These are phyloP conservation scores for Octopus bimaculoides DNA, from an alignment of 1,140 invertebrate species.

Conservation along the genomic window DNA sequence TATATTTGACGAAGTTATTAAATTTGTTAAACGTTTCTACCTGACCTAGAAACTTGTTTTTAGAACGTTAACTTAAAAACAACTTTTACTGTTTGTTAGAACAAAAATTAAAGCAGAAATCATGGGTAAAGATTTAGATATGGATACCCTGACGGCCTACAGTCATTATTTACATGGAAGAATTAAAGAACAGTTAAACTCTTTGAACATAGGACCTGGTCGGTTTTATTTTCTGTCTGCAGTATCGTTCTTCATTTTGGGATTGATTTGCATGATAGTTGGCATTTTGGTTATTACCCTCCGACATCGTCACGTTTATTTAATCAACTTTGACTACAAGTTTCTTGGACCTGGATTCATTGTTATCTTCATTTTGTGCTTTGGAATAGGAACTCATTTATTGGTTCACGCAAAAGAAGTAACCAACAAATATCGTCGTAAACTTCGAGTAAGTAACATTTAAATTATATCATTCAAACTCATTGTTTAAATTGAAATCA, in stretches of 20 bases:
- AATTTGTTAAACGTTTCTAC: no score
- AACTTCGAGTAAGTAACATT: constrained; percentile 40
- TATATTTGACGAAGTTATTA: no score
- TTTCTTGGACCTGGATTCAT: constrained; percentile 49
- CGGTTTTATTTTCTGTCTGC: constrained; percentile 30
- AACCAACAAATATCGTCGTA: constrained; percentile 41
- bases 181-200: constrained; percentile 44
- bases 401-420: constrained; percentile 35
- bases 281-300: constrained; percentile 43
- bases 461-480: background rate
- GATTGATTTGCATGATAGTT: constrained; percentile 29
- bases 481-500: background rate
- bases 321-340: constrained; percentile 41
- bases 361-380: constrained; percentile 38
- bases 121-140: constrained; percentile 24
- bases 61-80: no score
- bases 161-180: constrained; percentile 43
- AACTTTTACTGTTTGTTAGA: no score
- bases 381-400: constrained; percentile 34
- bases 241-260: constrained; percentile 25
- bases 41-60: no score
- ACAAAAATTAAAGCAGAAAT: no score
- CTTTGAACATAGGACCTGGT: constrained; percentile 40
- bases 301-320: constrained; percentile 45
- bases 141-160: constrained; percentile 48